These are phyloP conservation scores for Tubulanus polymorphus DNA, from an alignment of 2,888 invertebrate genomes.

Conservation along the genomic window DNA sequence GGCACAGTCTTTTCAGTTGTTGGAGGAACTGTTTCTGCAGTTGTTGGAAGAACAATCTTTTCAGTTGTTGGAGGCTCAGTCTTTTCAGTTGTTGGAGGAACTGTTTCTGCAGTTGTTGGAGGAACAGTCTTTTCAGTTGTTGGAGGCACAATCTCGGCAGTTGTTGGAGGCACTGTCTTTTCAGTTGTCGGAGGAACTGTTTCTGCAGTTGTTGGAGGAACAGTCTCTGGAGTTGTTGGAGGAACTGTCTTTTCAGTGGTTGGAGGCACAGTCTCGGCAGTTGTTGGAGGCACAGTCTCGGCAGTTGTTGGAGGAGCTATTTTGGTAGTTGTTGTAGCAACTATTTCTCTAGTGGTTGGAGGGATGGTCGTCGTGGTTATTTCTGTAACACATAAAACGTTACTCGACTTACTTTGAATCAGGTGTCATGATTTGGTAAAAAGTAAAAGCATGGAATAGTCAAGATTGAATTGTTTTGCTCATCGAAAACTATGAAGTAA, in stretches of 20 bases:
- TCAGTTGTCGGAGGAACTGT: background rate
- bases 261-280: background rate
- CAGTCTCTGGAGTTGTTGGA: background rate
- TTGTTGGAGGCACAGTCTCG: background rate
- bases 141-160: no score
- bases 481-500: no score
- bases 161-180: background rate
- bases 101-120: background rate
- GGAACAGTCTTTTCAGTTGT: background rate
- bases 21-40: slow-evolving; percentile 2
- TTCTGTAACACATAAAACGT: no score
- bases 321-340: background rate
- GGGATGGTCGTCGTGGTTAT: background rate
- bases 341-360: background rate
- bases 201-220: background rate
- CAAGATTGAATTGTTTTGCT: no score
- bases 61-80: background rate
- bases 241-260: background rate
- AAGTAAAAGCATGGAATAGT: no score
- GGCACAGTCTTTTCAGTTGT: slow-evolving; percentile 10
- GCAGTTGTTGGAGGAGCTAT: background rate
- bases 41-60: background rate
- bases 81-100: background rate
- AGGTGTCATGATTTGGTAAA: no score
- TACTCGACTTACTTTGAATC: no score